Base-by-base conservation (phyloP, 2,888 invertebrate genomes). In the Arctia plantaginis region DNA sequence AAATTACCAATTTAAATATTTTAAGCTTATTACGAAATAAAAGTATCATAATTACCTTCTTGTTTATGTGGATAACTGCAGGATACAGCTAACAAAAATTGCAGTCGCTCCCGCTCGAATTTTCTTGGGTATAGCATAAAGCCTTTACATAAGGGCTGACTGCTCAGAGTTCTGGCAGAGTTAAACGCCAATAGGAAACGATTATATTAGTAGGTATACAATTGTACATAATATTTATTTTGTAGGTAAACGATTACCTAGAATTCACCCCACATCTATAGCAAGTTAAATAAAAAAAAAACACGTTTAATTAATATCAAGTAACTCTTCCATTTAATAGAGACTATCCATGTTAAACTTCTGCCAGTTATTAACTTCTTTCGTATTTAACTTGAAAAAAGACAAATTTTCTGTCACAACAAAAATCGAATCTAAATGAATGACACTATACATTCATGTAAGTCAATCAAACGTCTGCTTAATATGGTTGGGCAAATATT, bases 381-480 rank as follows among this genome's bases (percentile, higher is more conserved):
- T n/a, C 27, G 4, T 15, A 30, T 47, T 15, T 47, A 20, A 47
- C 18, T 30, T 27, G 30, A 3, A 30, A 30, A 30, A 30, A 6
- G 13, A 62, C 13, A 39, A 4, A 39, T 35, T 47, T 65, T 62
- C 33, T n/a, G 39, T 64, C 47, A 68, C 35, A 72, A 65, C 27
- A 51, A n/a, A 55, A 69, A 69, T 55, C 30, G 23, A 65, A 66
- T 59, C 3, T 64, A 77, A 73, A 30, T 69, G 64, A 81, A 73
- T 78, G 35, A 66, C 20, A 64, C 74, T 70, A 72, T 75, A 78
- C 77, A 77, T 75, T 79, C 66, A 73, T 41, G 69, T 74, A 79
- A 76, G 67, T 85, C 84, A 83, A 77, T 84, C 82, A 85, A 72
- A 72, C 65, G 82, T 83, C 81, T 78, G 79, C 76, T 80, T 84